These are phyloP conservation scores for Phyllostomus discolor DNA, from an alignment of 2,113 vertebrate species.

Conservation along the genomic window DNA sequence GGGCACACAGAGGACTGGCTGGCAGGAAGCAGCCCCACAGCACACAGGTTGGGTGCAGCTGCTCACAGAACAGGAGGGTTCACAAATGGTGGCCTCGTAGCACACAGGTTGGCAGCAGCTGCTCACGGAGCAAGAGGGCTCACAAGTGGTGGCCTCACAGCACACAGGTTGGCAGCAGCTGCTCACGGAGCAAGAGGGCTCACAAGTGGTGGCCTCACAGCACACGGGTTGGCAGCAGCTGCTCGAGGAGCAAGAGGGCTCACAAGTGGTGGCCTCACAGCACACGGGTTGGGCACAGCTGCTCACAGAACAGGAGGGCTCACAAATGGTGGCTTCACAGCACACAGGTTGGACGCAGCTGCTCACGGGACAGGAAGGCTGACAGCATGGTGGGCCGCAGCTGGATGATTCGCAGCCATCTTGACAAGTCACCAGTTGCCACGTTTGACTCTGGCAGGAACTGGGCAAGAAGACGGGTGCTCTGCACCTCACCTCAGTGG, in stretches of 20 bases:
- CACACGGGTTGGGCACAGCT: background rate
- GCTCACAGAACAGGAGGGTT: background rate
- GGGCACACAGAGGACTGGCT: constrained; percentile 40
- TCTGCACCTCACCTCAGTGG: constrained; percentile 54
- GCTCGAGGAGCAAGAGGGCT: background rate
- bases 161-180: background rate
- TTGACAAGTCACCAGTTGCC: constrained; percentile 68
- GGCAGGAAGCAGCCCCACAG: constrained; percentile 34
- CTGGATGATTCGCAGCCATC: constrained; percentile 40
- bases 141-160: background rate
- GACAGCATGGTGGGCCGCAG: constrained; percentile 19
- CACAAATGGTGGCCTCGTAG: background rate
- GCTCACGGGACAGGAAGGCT: background rate
- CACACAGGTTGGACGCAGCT: background rate
- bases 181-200: background rate
- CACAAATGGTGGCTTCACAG: background rate
- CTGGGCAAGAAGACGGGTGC: constrained; percentile 64
- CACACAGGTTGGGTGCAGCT: constrained; percentile 30
- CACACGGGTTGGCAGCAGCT: background rate
- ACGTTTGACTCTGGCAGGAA: constrained; percentile 62
- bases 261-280: background rate
- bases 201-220: background rate
- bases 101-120: constrained; percentile 16
- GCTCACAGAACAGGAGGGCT: background rate
- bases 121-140: background rate